Conservation (phyloP, 2,888 invertebrate genomes). For the Chalcosyrphus nemorum region DNA sequence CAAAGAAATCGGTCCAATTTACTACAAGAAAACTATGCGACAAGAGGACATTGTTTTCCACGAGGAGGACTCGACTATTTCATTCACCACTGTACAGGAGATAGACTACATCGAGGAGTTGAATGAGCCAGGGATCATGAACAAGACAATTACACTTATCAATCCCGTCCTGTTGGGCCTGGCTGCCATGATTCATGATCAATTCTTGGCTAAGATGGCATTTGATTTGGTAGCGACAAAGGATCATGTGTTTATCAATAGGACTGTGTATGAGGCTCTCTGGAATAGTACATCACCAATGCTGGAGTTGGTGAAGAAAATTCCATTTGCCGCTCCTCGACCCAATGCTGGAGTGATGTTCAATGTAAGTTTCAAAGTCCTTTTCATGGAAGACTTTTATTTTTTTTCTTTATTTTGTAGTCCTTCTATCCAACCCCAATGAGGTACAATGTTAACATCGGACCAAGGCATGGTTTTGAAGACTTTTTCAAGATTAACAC, state of each 20-base stretch:
- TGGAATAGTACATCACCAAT: slow-evolving; percentile 87
- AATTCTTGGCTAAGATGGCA: slow-evolving; percentile 48
- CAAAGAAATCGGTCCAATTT: slow-evolving; percentile 87
- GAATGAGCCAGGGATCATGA: slow-evolving; percentile 84
- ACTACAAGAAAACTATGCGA: slow-evolving; percentile 48
- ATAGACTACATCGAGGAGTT: slow-evolving; percentile 83
- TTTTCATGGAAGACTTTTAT: too few species aligned
- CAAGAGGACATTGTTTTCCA: slow-evolving; percentile 72
- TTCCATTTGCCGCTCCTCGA: slow-evolving; percentile 81
- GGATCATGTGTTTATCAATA: slow-evolving; percentile 81
- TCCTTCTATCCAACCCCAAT: slow-evolving; percentile 48
- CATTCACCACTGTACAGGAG: slow-evolving; percentile 81
- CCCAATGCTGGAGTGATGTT: slow-evolving; percentile 86
- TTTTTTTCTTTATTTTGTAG: background rate
- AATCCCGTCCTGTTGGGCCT: slow-evolving; percentile 67
- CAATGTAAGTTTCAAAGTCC: slow-evolving; percentile 84
- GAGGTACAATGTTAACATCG: slow-evolving; percentile 71
- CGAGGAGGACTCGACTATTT: slow-evolving; percentile 75
- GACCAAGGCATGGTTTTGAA: slow-evolving; percentile 61
- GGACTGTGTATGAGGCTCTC: slow-evolving; percentile 85
- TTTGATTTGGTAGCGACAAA: slow-evolving; percentile 41
- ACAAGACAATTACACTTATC: slow-evolving; percentile 83
- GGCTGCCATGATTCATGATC: slow-evolving; percentile 51
- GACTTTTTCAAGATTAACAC: slow-evolving; percentile 73
- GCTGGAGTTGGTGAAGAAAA: slow-evolving; percentile 83